Evolutionary conservation across 1,140 invertebrate species (phyloP).

Genomic region (Drosophila repleta): DNA sequence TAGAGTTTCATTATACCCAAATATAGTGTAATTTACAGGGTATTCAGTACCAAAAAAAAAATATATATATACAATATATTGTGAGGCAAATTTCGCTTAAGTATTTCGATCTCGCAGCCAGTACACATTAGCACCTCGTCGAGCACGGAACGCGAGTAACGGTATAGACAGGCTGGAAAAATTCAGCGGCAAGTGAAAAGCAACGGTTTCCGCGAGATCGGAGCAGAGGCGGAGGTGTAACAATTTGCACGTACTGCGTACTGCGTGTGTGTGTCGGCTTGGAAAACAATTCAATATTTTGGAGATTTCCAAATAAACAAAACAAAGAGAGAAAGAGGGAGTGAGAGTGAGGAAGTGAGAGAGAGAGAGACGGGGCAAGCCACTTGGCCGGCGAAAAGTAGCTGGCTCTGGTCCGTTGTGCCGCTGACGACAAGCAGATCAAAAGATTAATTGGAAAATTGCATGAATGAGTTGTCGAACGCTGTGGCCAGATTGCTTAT

Average conservation of each 20-base stretch:
- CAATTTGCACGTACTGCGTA: constrained; percentile 57
- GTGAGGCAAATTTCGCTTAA: constrained; percentile 12
- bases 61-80: constrained; percentile 7
- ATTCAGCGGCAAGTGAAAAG: neutral
- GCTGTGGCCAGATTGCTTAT: constrained; percentile 20
- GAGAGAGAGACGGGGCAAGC: constrained; percentile 15
- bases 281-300: constrained; percentile 61
- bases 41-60: neutral
- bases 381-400: constrained; percentile 4
- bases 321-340: constrained; percentile 5
- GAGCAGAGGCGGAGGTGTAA: constrained; percentile 7
- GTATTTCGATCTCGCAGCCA: constrained; percentile 39
- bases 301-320: constrained; percentile 71
- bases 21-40: neutral
- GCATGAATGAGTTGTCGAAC: constrained; percentile 35
- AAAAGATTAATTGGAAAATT: constrained; percentile 43
- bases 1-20: neutral
- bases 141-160: constrained; percentile 43
- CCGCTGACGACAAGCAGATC: constrained; percentile 27
- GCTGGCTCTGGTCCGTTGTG: constrained; percentile 2
- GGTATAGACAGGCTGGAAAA: constrained; percentile 23
- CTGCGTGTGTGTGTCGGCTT: constrained; percentile 28
- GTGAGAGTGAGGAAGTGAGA: neutral
- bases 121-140: constrained; percentile 60
- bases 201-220: neutral